Percentiles rank a stretch among this genome's conserved stretches.
phyloP scores from a whole-genome alignment of 2,888 invertebrate species.

The Eupsilia transversa region DNA sequence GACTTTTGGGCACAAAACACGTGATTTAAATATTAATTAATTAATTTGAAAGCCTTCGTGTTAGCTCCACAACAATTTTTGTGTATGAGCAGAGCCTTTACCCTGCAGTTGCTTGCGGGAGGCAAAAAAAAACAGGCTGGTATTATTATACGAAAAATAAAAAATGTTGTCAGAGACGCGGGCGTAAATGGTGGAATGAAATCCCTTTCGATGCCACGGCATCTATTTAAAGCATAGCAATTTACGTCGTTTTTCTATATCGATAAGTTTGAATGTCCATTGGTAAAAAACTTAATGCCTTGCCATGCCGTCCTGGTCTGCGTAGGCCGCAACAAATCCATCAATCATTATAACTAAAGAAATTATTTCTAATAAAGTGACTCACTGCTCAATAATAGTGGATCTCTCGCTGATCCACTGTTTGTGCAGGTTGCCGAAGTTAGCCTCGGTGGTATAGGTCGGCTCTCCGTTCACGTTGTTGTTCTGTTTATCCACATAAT shows the following conservation, averaged over 20 bases:
- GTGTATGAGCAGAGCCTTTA: background rate
- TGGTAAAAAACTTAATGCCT: too few species aligned
- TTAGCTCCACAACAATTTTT: background rate
- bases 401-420: constrained; percentile 89
- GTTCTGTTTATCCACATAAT: constrained; percentile 82
- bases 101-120: background rate
- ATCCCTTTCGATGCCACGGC: too few species aligned
- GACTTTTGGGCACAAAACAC: background rate
- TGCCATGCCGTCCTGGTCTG: too few species aligned
- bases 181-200: too few species aligned
- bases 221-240: too few species aligned
- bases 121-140: background rate
- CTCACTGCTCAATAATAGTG: constrained; percentile 91
- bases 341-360: too few species aligned
- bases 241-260: too few species aligned
- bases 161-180: too few species aligned
- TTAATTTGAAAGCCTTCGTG: background rate
- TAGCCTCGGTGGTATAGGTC: constrained; percentile 83
- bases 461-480: constrained; percentile 75
- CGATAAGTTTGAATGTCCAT: too few species aligned
- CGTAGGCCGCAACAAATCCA: too few species aligned
- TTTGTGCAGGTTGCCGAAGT: constrained; percentile 84
- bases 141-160: too few species aligned
- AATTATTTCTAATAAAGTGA: constrained; percentile 44
- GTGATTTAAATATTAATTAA: background rate